Base-by-base conservation (phyloP, 2,888 invertebrate genomes). In the Tupiocoris notatus region DNA sequence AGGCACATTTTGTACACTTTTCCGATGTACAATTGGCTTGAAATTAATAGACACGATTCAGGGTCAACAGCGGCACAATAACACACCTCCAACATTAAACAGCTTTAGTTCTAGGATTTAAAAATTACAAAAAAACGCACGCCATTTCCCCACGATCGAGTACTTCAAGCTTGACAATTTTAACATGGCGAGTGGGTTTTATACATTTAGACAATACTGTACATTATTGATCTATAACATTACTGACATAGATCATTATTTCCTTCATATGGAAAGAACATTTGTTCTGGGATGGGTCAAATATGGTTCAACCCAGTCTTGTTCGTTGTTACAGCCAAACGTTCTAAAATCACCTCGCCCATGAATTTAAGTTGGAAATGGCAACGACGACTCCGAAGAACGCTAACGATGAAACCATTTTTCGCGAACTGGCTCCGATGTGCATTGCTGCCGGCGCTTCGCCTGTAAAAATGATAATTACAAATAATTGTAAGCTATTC, bases 381-480 rank as follows among this genome's bases (percentile, higher is more conserved):
- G 22, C 16, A 39, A 66, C 20, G 66, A 66, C 18, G 20, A 24
- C 16, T 7, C 65, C 58, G 39, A 57, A 17, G 12, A 75, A 66
- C 9, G 56, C 75, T 7, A 25, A 18, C 18, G 75, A 63, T 18
- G 75, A 75, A 24, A 24, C 39, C 21, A 61, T 20, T 6, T 17
- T 17, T 24, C 9, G 17, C 20, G 59, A 68, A n/a, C 77, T 57
- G 22, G 67, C 67, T 56, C 79, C 79, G n/a, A 79, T 67, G 20
- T 79, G 79, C 79, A 79, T 79, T 1, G 79, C 79, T 24, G 79
- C 79, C 17, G 79, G 79, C 16, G 79, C 76, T 68, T 79, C 79
- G 9, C 79, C 79, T 79, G 54, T 12, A 92, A 91, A 83, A 76
- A 92, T 39, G 39, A 12, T n/a, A n/a, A n/a, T n/a, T n/a, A n/a